Evolutionary conservation across 1,140 invertebrate species (phyloP), one percentile per base, ranked within the genome.

Genomic region (Zaprionus capensis): DNA sequence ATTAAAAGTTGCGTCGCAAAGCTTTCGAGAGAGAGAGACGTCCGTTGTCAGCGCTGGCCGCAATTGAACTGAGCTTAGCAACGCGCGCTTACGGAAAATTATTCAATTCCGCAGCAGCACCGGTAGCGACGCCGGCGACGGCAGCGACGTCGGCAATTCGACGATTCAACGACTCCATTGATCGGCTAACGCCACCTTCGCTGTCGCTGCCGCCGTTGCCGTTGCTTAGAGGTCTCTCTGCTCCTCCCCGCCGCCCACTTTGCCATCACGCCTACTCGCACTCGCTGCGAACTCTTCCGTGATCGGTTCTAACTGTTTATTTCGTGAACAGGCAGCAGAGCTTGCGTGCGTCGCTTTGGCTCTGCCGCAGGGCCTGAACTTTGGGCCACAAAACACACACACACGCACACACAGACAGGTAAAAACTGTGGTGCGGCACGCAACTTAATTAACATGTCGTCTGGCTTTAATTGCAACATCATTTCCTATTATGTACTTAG

Each of bases 41-140:
- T 91, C 86, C 71, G 83, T 77, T 77, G 73, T 61, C 80, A 91
- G 72, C 63, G 81, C 80, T 81, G 65, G 86, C 78, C 80, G 82
- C 87, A 81, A 91, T 91, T 87, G 83, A 91, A 91, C 87, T 91
- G 87, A 91, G 87, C 87, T 91, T 91, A 53, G 31, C 80, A 78
- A 81, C 71, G 67, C 69, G 75, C 78, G 82, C 77, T 83, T 88
- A 88, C 78, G 83, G 81, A 91, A 87, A 91, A 91, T 91, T 83
- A 91, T 91, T 91, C 76, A 91, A 91, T 91, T 91, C 78, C 83
- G 80, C 75, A 76, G 69, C 69, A 57, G 61, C 72, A 34, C 11
- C 38, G 26, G 68, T 55, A 58, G 53, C 71, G 74, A 15, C 66
- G 71, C 68, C 64, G 64, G 34, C 36, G 15, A 4, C 53, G 49